A percentile compares a stretch with the other conserved stretches of the same genome.
These are phyloP conservation scores for Holacanthus passer DNA, from an alignment of 2,113 vertebrate species.

Conservation along the genomic window DNA sequence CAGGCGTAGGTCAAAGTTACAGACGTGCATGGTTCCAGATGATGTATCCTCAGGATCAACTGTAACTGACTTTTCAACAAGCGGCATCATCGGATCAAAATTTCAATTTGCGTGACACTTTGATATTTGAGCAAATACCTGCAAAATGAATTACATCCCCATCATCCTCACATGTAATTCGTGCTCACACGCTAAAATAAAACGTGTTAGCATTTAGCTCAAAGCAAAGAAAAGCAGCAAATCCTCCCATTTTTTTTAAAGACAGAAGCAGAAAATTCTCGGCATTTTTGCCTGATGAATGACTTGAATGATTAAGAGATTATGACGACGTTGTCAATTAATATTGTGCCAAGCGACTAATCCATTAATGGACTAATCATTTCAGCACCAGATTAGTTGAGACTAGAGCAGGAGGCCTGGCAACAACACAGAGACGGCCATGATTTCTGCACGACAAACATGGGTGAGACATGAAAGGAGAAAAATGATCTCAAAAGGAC, in stretches of 20 bases:
- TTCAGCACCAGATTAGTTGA: not conserved
- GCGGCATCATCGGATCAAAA: too few relatives aligned
- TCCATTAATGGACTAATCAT: not conserved
- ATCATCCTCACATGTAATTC: not conserved
- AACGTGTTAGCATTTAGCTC: not conserved
- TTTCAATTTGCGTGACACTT: not conserved
- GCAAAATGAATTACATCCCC: not conserved
- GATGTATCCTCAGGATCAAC: not conserved
- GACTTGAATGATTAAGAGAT: not conserved
- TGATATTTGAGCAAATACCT: not conserved
- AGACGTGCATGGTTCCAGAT: too few relatives aligned
- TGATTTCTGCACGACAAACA: not conserved
- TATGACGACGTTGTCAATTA: not conserved
- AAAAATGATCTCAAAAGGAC: not conserved
- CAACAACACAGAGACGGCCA: not conserved
- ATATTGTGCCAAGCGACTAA: slow-evolving; percentile 1
- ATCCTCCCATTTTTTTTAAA: not conserved
- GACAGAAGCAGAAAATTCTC: not conserved
- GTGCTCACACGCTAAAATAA: not conserved
- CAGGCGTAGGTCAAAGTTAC: too few relatives aligned
- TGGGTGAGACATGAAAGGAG: not conserved
- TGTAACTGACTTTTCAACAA: not conserved
- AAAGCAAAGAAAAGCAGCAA: not conserved
- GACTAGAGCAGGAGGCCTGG: not conserved
- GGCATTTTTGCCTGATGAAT: not conserved